phyloP scores from a whole-genome alignment of 1,140 invertebrate genomes.

The Drosophila erecta region DNA sequence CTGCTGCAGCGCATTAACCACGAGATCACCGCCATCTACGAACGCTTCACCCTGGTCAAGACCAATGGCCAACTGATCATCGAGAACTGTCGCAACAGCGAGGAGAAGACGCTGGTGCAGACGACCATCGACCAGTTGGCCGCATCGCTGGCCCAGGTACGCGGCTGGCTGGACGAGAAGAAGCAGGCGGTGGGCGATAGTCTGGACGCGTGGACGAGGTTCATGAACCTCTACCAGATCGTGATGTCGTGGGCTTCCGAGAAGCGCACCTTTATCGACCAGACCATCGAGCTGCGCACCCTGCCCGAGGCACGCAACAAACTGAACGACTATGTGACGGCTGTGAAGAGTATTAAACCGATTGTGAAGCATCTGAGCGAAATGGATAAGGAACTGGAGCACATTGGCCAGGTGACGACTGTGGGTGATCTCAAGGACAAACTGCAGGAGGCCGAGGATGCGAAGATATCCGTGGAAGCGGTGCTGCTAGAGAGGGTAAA shows the following conservation, averaged over 20 bases:
- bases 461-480: slow-evolving; percentile 93
- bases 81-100: slow-evolving; percentile 91
- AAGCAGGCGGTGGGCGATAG: slow-evolving; percentile 93
- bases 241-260: slow-evolving; percentile 93
- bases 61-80: slow-evolving; percentile 91
- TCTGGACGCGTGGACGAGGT: slow-evolving; percentile 94
- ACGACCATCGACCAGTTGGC: slow-evolving; percentile 90
- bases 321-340: slow-evolving; percentile 93
- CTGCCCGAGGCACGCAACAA: slow-evolving; percentile 93
- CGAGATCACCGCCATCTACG: slow-evolving; percentile 89
- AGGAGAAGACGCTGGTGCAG: slow-evolving; percentile 91
- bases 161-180: slow-evolving; percentile 91
- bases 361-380: slow-evolving; percentile 95
- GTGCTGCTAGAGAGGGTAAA: slow-evolving; percentile 92
- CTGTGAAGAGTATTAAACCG: slow-evolving; percentile 95
- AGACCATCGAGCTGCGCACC: slow-evolving; percentile 91
- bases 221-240: slow-evolving; percentile 92
- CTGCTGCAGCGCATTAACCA: slow-evolving; percentile 90
- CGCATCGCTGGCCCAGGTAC: slow-evolving; percentile 90
- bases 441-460: slow-evolving; percentile 93
- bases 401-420: slow-evolving; percentile 92
- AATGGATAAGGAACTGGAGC: slow-evolving; percentile 95
- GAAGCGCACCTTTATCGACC: slow-evolving; percentile 91
- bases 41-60: slow-evolving; percentile 91
- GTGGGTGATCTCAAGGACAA: slow-evolving; percentile 93